Percentiles rank a stretch among this genome's conserved stretches.
Conservation (phyloP, 2,797 vertebrate species). For the Brachyrhaphis roseni region DNA sequence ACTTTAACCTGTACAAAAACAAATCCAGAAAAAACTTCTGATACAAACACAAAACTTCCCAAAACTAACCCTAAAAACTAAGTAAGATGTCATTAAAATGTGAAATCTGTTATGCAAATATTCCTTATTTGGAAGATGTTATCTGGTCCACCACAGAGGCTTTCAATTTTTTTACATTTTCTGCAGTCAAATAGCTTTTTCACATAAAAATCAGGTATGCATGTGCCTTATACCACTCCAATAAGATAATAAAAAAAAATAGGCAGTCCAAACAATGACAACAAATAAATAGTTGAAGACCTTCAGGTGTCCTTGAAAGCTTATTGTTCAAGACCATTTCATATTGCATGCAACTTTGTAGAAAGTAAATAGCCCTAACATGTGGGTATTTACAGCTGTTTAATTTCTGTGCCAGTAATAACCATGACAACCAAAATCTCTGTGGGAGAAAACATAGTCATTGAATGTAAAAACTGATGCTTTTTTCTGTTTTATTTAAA, state of each 20-base stretch:
- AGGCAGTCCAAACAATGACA: background rate
- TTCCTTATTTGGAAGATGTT: background rate
- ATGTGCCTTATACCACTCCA: background rate
- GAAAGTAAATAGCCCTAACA: background rate
- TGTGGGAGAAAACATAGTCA: constrained; percentile 1
- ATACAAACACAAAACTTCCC: background rate
- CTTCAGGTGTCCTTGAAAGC: background rate
- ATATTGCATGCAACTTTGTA: background rate
- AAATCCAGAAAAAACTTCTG: background rate
- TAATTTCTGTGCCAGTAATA: constrained; percentile 6
- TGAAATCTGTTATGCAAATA: background rate
- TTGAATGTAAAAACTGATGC: background rate
- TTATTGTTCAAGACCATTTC: background rate
- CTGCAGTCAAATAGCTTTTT: background rate
- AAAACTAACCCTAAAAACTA: background rate
- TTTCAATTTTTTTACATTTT: background rate
- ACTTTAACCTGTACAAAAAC: background rate
- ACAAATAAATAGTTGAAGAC: background rate
- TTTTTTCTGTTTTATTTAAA: background rate
- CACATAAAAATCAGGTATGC: background rate
- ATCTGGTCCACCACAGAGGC: background rate
- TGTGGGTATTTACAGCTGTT: background rate
- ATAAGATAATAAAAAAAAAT: background rate
- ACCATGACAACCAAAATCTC: constrained; percentile 30
- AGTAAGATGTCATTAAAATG: background rate